A percentile compares a stretch with the other conserved stretches of the same genome.
phyloP scores from a whole-genome alignment of 2,113 vertebrate species.

The Myrmecobius fasciatus region DNA sequence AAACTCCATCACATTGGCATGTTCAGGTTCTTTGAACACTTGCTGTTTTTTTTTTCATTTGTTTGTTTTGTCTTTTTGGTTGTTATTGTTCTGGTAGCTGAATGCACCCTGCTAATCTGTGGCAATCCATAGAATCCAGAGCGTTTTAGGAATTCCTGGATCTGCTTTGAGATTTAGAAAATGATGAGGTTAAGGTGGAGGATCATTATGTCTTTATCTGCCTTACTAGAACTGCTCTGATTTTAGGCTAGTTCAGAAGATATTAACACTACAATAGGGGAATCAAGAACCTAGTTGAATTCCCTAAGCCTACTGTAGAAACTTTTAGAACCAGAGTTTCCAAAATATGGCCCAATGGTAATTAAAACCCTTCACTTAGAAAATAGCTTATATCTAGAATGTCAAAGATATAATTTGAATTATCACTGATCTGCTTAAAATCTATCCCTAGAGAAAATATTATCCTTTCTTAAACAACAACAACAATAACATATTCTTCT shows the following conservation, averaged over 20 bases:
- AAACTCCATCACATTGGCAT: not conserved
- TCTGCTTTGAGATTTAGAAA: not conserved
- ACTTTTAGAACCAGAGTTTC: not conserved
- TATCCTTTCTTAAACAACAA: not conserved
- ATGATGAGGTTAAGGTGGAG: not conserved
- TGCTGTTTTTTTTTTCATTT: not conserved
- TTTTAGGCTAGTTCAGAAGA: not conserved
- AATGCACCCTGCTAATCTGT: not conserved
- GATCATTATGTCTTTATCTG: not conserved
- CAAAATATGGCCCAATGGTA: not conserved
- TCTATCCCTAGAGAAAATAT: not conserved
- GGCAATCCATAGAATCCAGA: not conserved
- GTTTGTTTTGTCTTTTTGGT: not conserved
- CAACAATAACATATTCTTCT: not conserved
- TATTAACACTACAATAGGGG: not conserved
- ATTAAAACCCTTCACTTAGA: not conserved
- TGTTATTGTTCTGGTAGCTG: not conserved
- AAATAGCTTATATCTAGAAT: not conserved
- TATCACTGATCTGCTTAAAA: not conserved
- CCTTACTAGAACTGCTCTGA: not conserved
- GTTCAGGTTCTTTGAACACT: not conserved
- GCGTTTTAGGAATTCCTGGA: not conserved
- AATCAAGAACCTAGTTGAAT: not conserved
- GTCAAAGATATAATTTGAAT: not conserved
- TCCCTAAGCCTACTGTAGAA: not conserved